phyloP scores from a whole-genome alignment of 92 coral and sea anemone genomes.

The Bergia sp. region DNA sequence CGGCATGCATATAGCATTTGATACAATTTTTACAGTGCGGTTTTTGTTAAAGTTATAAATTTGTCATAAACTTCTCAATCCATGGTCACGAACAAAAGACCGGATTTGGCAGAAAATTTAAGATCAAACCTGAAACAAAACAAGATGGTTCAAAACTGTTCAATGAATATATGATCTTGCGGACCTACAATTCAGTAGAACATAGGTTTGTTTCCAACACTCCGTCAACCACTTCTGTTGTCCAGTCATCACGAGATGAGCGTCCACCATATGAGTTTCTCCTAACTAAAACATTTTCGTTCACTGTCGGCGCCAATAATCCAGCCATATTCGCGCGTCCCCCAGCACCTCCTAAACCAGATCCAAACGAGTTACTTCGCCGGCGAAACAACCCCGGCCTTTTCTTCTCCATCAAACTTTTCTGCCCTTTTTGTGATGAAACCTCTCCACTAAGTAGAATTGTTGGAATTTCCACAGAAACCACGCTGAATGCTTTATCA shows the following conservation, averaged over 20 bases:
- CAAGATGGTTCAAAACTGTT: no score
- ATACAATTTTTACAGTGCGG: no score
- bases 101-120: no score
- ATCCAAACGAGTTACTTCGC: neutral
- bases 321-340: neutral
- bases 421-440: neutral
- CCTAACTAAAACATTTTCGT: neutral
- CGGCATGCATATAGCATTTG: no score
- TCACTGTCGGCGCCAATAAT: neutral
- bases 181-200: conserved; percentile 37
- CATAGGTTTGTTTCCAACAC: conserved; percentile 29
- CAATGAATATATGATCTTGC: neutral
- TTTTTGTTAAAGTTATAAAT: no score
- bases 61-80: no score
- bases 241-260: conserved; percentile 20
- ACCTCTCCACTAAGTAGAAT: neutral
- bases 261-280: conserved; percentile 42
- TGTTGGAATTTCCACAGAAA: neutral
- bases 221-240: conserved; percentile 38
- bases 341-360: neutral
- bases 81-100: no score
- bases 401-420: neutral
- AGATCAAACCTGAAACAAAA: no score
- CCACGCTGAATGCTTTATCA: neutral
- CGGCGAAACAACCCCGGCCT: neutral